Evolutionary conservation across 2,888 invertebrate species (phyloP).

Genomic region (Cataglyphis cursor): DNA sequence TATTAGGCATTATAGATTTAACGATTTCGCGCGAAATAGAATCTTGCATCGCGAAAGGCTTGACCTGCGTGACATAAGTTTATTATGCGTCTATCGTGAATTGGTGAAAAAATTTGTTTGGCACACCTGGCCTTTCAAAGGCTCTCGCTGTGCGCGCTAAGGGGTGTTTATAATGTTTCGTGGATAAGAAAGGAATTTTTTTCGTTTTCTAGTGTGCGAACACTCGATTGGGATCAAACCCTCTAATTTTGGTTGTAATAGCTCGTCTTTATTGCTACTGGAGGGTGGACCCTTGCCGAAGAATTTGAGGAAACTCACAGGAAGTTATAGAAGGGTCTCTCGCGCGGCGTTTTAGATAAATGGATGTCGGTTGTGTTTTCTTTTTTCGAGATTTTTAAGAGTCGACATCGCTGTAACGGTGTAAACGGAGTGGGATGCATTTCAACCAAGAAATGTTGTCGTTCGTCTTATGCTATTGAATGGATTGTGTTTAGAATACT

Average conservation of each 20-base stretch:
- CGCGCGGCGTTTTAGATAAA: conserved; percentile 61
- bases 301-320: conserved; percentile 57
- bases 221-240: conserved; percentile 76
- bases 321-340: conserved; percentile 66
- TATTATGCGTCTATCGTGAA: conserved; percentile 10
- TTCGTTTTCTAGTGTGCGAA: conserved; percentile 56
- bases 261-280: conserved; percentile 74
- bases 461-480: conserved; percentile 54
- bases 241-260: conserved; percentile 84
- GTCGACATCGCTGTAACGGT: conserved; percentile 68
- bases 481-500: neutral
- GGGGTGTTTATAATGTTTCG: conserved; percentile 71
- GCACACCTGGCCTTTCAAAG: conserved; percentile 70
- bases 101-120: conserved; percentile 42
- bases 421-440: neutral
- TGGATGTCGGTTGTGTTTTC: conserved; percentile 66
- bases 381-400: conserved; percentile 60
- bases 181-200: conserved; percentile 70
- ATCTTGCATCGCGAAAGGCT: conserved; percentile 17
- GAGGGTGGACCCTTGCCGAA: conserved; percentile 62
- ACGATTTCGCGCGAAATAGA: neutral
- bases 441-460: conserved; percentile 44
- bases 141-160: conserved; percentile 42
- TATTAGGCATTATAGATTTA: neutral
- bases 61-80: conserved; percentile 15